These are phyloP conservation scores for Microcaecilia unicolor DNA, from an alignment of 2,797 vertebrate species.

Conservation along the genomic window DNA sequence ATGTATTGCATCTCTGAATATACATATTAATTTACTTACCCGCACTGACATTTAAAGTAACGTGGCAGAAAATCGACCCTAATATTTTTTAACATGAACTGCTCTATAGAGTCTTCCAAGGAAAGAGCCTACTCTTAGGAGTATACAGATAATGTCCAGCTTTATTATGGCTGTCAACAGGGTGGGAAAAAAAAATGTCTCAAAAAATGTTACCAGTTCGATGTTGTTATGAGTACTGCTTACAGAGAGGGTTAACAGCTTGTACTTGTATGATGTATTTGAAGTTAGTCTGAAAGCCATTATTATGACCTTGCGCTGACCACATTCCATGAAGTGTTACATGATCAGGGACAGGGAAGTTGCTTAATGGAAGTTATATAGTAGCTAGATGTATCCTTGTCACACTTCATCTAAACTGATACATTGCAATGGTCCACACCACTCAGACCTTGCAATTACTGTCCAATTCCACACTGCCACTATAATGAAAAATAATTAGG, in stretches of 20 bases:
- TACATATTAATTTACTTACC: too few species aligned
- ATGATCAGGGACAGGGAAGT: conserved; percentile 82
- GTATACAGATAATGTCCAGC: too few species aligned
- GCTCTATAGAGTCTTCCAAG: too few species aligned
- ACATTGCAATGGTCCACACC: conserved; percentile 77
- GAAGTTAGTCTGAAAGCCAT: conserved; percentile 60
- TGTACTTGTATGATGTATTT: conserved; percentile 53
- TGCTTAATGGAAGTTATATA: conserved; percentile 81
- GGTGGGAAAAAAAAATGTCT: too few species aligned
- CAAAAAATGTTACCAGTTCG: too few species aligned
- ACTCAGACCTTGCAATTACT: conserved; percentile 90
- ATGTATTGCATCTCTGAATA: too few species aligned
- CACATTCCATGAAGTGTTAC: conserved; percentile 74
- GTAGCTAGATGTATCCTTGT: conserved; percentile 87
- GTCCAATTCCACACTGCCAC: conserved; percentile 84
- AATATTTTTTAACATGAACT: too few species aligned
- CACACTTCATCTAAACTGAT: conserved; percentile 96
- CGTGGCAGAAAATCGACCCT: too few species aligned
- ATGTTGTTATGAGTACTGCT: too few species aligned
- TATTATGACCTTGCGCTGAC: conserved; percentile 79
- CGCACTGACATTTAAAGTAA: too few species aligned
- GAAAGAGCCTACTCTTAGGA: too few species aligned
- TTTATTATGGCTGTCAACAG: too few species aligned
- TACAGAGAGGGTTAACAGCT: conserved; percentile 72
- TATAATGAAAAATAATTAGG: conserved; percentile 99